Evolutionary conservation across 1,140 invertebrate genomes (phyloP).

Genomic region (Thrips palmi): DNA sequence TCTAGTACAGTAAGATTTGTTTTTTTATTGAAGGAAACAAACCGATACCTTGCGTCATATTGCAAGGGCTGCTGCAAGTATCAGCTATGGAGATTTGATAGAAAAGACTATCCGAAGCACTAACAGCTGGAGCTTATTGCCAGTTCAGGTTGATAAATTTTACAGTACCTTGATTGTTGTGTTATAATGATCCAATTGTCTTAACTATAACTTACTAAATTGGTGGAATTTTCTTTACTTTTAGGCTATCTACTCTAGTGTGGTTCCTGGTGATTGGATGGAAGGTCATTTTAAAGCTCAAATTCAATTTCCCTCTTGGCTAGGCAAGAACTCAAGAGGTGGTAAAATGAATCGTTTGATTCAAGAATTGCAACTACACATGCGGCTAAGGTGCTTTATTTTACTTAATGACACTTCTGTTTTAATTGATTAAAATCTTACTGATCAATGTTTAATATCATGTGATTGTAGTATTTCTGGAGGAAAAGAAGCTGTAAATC

Average conservation of each 20-base stretch:
- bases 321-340: conserved; percentile 82
- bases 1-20: conserved; percentile 4
- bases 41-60: conserved; percentile 44
- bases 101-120: conserved; percentile 58
- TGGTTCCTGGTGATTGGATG: conserved; percentile 74
- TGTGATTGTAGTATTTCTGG: conserved; percentile 42
- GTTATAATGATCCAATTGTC: neutral
- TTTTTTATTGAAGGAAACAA: conserved; percentile 24
- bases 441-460: neutral
- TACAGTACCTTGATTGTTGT: conserved; percentile 3
- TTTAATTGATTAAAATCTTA: neutral
- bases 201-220: conserved; percentile 5
- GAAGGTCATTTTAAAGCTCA: conserved; percentile 53
- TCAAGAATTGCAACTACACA: conserved; percentile 66
- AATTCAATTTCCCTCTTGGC: conserved; percentile 85
- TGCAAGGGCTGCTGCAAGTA: conserved; percentile 60
- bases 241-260: conserved; percentile 74
- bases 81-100: conserved; percentile 72
- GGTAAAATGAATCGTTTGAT: conserved; percentile 66
- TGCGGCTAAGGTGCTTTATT: conserved; percentile 41
- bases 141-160: conserved; percentile 43
- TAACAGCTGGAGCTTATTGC: conserved; percentile 78
- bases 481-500: conserved; percentile 51
- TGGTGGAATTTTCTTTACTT: conserved; percentile 10
- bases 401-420: neutral